Base-by-base conservation (phyloP, 2,888 invertebrate species). In the Lordiphosa fenestrarum region DNA sequence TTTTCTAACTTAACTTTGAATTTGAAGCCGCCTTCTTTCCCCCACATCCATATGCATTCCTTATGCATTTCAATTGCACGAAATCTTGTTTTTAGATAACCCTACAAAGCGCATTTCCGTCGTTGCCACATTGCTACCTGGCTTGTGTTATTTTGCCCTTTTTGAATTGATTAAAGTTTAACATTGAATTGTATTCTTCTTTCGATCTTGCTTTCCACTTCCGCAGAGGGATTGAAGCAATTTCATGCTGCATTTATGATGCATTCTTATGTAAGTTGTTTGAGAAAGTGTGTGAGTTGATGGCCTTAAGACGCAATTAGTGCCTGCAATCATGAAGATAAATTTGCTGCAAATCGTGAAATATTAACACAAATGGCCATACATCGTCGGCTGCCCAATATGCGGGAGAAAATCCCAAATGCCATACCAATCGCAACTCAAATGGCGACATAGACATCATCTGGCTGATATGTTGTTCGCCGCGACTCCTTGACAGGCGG, bases 401-500 rank as follows among this genome's bases (percentile, higher is more conserved):
- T 44, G 54, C 37, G 15, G 44, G 82, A 73, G 82, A 77, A 84
- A 77, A 83, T 66, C 42, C 61, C 9, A 13, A 61, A 57, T 49
- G 48, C 51, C 44, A 39, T 42, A 21, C 33, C 30, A 48, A 40
- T 30, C 7, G 3, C 38, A 2, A 4, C 52, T 48, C 38, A 30
- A 36, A 41, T 46, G 52, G 23, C 40, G 49, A 39, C 49, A 38
- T 37, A 37, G 25, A 41, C 66, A 60, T 66, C 66, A 67, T 66
- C 33, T 55, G 67, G 67, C 66, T 60, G 67, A 67, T 60, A 54
- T 52, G 63, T 42, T 40, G 55, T 37, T 40, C 50, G 36, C 50
- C 15, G 30, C 69, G 47, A 33, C 77, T 77, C 84, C 84, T 78
- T 84, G 84, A 82, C 63, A 68, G 82, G 64, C 68, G 56, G 53